phyloP scores from a whole-genome alignment of 2,113 vertebrate species.

The Colaptes auratus region DNA sequence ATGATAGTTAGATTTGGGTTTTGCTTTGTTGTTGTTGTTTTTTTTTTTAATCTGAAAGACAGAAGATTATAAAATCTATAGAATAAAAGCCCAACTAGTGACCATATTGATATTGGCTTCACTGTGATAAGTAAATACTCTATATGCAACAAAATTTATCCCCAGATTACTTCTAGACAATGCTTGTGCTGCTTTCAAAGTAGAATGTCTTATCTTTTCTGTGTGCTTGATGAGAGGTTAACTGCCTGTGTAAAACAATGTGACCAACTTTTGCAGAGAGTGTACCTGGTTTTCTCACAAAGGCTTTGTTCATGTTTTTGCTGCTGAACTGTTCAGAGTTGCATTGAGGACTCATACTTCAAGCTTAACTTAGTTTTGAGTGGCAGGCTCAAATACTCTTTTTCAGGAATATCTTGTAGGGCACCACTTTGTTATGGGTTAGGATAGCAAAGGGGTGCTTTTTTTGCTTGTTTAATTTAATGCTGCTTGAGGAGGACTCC shows the following conservation, averaged over 20 bases:
- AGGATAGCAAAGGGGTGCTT: too few species aligned
- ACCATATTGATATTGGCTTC: not conserved
- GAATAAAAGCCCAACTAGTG: not conserved
- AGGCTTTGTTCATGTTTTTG: not conserved
- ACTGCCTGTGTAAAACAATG: not conserved
- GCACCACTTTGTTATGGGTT: not conserved
- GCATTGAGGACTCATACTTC: not conserved
- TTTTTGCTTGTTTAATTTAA: not conserved
- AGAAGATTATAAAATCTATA: not conserved
- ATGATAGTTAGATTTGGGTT: not conserved
- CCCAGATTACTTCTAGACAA: not conserved
- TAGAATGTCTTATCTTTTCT: not conserved
- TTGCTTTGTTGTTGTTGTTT: too few species aligned
- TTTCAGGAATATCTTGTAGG: not conserved
- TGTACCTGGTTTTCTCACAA: not conserved
- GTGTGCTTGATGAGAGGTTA: not conserved
- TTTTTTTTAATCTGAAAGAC: not conserved
- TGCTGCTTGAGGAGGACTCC: not conserved
- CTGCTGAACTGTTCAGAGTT: not conserved
- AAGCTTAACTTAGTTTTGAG: not conserved
- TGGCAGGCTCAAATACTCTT: not conserved
- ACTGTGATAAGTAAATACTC: not conserved
- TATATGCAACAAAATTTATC: not conserved
- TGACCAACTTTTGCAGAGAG: not conserved
- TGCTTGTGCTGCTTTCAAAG: not conserved